Base-by-base conservation (phyloP, 2,888 invertebrate genomes). In the Drosophila parthenogenetica region DNA sequence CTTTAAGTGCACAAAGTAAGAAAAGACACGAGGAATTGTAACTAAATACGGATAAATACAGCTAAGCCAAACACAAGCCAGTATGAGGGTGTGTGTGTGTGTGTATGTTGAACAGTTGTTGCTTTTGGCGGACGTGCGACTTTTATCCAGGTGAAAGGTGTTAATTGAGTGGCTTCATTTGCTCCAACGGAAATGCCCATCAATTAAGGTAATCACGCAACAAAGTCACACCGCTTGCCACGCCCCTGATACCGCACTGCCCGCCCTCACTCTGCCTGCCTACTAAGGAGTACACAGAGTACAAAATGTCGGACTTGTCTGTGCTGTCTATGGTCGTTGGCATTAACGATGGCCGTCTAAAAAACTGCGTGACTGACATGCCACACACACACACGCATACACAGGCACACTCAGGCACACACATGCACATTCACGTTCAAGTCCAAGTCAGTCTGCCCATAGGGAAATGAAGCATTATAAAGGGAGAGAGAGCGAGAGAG, bases 141-240 rank as follows among this genome's bases (percentile, higher is more conserved):
- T 85, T 85, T 89, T 87, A 85, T 79, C 55, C 86, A 65, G 65
- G 53, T 86, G 82, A 89, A 87, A 89, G 88, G 85, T 86, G 85
- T 86, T 86, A 86, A 86, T 89, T 89, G 85, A 86, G 85, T 86
- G 89, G 89, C 89, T 86, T 86, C 88, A 89, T 86, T 86, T 89
- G 88, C 64, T 73, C 79, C 82, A 79, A 71, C 85, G 85, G 85
- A 86, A 86, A 86, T 86, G 85, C 88, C 89, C 85, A 86, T 86
- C 85, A 86, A 86, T 86, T 86, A 86, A 81, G 89, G 82, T 86
- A 86, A 86, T 86, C 89, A 86, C 85, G 85, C 85, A 86, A 86
- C 89, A 85, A 85, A 85, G 89, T 87, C 85, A 81, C 85, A 87
- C 81, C 62, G 64, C 59, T 22, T 51, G 85, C 83, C 79, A 76